Evolutionary conservation across 2,113 vertebrate species (phyloP).

Genomic region (Phylloscopus trochiloides): DNA sequence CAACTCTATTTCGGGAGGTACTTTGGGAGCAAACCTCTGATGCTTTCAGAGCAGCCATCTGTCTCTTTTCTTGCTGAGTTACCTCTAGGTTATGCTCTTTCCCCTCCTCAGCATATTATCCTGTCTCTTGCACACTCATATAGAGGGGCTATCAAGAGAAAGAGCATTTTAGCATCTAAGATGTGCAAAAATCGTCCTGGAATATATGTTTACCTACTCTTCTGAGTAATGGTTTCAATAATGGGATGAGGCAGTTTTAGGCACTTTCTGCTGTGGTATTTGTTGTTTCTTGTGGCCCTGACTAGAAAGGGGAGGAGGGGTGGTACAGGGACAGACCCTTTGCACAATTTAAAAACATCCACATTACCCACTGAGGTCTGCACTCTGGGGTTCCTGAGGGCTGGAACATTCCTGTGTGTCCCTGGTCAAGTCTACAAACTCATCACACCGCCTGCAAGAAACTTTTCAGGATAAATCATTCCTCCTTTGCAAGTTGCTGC

Average conservation of each 20-base stretch:
- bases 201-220: not conserved
- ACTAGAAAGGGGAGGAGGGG: accelerated
- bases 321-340: not conserved
- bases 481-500: not conserved
- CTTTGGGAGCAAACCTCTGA: slow-evolving; percentile 23
- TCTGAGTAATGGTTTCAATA: not conserved
- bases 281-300: not conserved
- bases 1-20: slow-evolving; percentile 35
- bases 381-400: not conserved
- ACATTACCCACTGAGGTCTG: not conserved
- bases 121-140: not conserved
- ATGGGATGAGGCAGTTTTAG: not conserved
- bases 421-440: not conserved
- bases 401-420: not conserved
- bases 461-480: not conserved
- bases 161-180: not conserved
- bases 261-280: not conserved
- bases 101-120: not conserved
- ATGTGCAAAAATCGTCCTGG: not conserved
- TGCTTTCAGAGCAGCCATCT: slow-evolving; percentile 49
- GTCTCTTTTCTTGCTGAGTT: not conserved
- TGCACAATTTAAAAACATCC: not conserved
- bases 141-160: not conserved
- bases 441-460: accelerated
- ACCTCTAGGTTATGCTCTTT: slow-evolving; percentile 53